Percentiles rank a stretch among this genome's conserved stretches.
These are phyloP conservation scores for Pardalotus punctatus DNA, from an alignment of 2,113 vertebrate species.

Conservation along the genomic window DNA sequence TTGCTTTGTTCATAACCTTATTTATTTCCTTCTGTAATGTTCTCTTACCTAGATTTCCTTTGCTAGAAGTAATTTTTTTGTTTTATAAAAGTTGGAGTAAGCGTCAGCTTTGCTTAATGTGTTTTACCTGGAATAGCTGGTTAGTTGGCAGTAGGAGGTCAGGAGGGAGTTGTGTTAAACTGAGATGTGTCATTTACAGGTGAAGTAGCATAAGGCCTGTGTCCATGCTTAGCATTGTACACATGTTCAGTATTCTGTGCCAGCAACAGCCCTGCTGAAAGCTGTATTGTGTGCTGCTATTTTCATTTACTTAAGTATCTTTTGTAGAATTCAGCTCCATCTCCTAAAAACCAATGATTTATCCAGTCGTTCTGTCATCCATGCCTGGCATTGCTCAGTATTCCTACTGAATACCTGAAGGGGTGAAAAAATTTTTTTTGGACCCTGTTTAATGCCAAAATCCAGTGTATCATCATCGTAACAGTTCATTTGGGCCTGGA, in stretches of 20 bases:
- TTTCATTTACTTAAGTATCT: not conserved
- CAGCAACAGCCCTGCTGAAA: not conserved
- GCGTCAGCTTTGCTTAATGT: not conserved
- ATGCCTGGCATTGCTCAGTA: not conserved
- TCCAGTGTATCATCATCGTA: not conserved
- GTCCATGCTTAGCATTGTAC: not conserved
- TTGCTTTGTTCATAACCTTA: not conserved
- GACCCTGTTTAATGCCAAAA: not conserved
- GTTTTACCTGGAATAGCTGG: not conserved
- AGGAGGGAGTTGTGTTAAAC: not conserved
- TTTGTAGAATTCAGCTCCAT: not conserved
- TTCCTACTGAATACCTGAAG: not conserved
- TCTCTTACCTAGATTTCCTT: not conserved
- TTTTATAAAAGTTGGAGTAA: not conserved
- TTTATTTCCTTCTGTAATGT: not conserved
- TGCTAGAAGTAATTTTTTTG: not conserved
- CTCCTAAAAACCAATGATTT: not conserved
- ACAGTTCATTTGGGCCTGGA: not conserved
- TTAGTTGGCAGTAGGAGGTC: not conserved
- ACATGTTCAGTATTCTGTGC: not conserved
- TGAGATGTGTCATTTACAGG: not conserved
- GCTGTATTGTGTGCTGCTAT: not conserved
- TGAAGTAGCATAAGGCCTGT: not conserved
- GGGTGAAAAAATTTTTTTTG: not conserved
- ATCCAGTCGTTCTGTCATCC: not conserved